Base-by-base conservation (phyloP, 2,113 vertebrate species). In the Otus sunia region DNA sequence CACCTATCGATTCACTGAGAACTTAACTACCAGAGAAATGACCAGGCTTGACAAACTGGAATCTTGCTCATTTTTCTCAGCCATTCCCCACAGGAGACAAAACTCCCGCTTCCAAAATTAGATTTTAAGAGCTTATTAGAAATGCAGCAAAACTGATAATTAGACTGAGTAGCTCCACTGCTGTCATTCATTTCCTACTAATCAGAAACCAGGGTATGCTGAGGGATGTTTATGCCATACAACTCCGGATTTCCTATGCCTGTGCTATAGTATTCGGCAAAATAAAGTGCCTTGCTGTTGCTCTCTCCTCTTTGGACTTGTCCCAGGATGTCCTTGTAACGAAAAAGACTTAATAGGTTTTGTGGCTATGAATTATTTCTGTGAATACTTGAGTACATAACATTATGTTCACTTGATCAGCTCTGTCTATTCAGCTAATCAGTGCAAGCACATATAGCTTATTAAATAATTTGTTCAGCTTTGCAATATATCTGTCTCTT, bases 181-280 rank as follows among this genome's bases (percentile, higher is more conserved):
- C 87, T 95, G 92, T 94, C 96, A 95, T 93, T 91, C 68, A 95
- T 94, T 96, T 95, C 94, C 77, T 94, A 76, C 56, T 96, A 96
- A 96, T 97, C 92, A 96, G 94, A 96, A 81, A 52, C 43, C 50
- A 90, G 62, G 13, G 55, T 93, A 20, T 79, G 91, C 90, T 95
- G 78, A 80, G 66, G 67, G 79, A 77, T 86, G 84, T 95, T 97
- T 95, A 88, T 94, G 49, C 66, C 83, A 36, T 53, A 77, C 39
- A 59, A 27, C 82, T 93, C 85, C 39, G 13, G 52, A 97, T 92
- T 96, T 97, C 90, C 87, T 94, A 59, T 74, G 93, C 87, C 91
- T 90, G 0, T 95, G 60, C 71, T 88, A 49, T 10, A 91, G 26
- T 66, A 49, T 75, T 93, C 3, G 7, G 75, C 59, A 94, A 96